Evolutionary conservation across 2,113 vertebrate genomes (phyloP), one percentile per base, ranked within the genome.

Genomic region (Tragelaphus scriptus): DNA sequence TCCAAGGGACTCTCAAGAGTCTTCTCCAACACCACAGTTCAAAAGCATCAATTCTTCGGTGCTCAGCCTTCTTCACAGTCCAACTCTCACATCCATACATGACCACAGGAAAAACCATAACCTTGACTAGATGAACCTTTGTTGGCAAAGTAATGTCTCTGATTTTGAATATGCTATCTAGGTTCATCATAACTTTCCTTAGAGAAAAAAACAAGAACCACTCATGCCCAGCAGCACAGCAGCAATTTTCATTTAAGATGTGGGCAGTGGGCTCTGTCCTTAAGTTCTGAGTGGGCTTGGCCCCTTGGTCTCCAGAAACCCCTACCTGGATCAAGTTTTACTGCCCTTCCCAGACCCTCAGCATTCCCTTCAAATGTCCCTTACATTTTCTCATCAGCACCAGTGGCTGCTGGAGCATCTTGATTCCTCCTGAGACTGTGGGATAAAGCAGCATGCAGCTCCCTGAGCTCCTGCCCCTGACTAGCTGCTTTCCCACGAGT

Each of bases 391-490:
- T 94, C 40, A 16, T 84, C 53, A n/a, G 12, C 1, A 13, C 75
- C 9, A 44, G 28, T 11, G 36, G 15, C 84, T 81, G 36, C 51
- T 0, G 6, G 49, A 65, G 21, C 82, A 1, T 65, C 87, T 55
- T 85, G 23, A 88, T 82, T 55, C 71, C 84, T 84, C 97, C 79
- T 14, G 1, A 21, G 40, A 44, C 6, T 25, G 5, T 25, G 7
- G 47, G 36, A 14, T 28, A 3, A 68, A 90, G 1, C 0, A 0
- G 47, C 7, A 2, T 2, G 4, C 12, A 44, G 40, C 36, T 89
- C 68, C 86, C 92, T 79, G 49, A 51, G 85, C 44, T 19, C 3
- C 28, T n/a, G 28, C 9, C 88, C 40, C n/a, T 68, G 32, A 36
- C 79, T 6, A 13, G 49, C 85, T 95, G 16, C 26, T 96, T 94